Base-by-base conservation (phyloP, 2,888 invertebrate species). In the Cephus pulcher region DNA sequence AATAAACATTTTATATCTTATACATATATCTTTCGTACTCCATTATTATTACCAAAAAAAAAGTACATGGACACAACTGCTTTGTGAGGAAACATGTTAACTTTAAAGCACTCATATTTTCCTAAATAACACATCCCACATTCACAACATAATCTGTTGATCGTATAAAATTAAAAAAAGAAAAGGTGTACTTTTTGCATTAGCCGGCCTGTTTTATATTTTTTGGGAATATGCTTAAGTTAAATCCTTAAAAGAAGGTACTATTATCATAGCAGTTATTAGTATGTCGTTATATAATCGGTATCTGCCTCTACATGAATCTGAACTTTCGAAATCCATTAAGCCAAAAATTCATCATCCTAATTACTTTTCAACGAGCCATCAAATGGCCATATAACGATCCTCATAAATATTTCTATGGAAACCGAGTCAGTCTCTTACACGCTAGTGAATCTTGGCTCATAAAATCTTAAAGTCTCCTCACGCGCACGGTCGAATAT, bases 391-490 rank as follows among this genome's bases (percentile, higher is more conserved):
- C 34, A 76, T 75, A 69, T 69, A 77, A 34, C 34, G 9, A n/a
- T 75, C 75, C 75, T 69, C 75, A 71, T 78, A 78, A 75, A 78
- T 78, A 78, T 78, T 75, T 78, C 35, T 78, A 56, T 71, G 75
- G 37, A 30, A 71, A 70, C 69, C 75, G 23, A 56, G 9, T 23
- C 56, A 6, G 75, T 75, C 75, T 71, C 34, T 75, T 75, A 30
- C 56, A 12, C 56, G 56, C 71, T 69, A 70, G 71, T 78, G 78
- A 68, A 56, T 33, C 77, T 12, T 71, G 12, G 23, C 32, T 71
- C 32, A 34, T 71, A 71, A 71, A 71, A 71, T 71, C 71, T 71
- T 34, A 9, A 3, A 71, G 71, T 71, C 71, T 32, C 3, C 71
- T 71, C 71, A 33, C 71, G 32, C 71, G 23, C 56, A 56, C 56